Base-by-base conservation (phyloP, 2,113 vertebrate species). In the Oncorhynchus keta region DNA sequence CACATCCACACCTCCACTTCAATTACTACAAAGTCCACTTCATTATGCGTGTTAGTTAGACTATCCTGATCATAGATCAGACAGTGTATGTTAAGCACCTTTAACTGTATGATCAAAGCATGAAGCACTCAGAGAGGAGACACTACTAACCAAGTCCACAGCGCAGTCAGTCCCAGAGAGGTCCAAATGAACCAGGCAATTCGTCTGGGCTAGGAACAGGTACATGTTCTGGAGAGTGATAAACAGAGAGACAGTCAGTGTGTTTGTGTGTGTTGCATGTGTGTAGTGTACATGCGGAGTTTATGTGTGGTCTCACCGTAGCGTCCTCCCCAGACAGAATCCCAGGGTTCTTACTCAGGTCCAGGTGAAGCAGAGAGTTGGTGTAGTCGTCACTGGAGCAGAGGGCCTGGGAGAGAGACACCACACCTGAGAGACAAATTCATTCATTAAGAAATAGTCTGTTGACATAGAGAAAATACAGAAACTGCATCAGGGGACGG, bases 141-240 rank as follows among this genome's bases (percentile, higher is more conserved):
- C 39, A 45, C 26, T 84, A 92, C 96, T 92, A 81, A 97, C 96
- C 87, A 84, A 90, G 84, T 97, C 96, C 9, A 97, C 91, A 1
- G 92, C 86, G 24, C 96, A 97, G 92, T 97, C 96, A 0, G 96
- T 97, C 35, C 94, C 95, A 0, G 95, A 95, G 74, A 97, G 87
- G 83, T 97, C 95, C 90, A 97, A 85, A 79, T 96, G 95, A 28
- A 96, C 93, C 81, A 97, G 91, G 68, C 94, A 96, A 70, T 97
- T 97, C 78, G 95, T 96, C 86, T 96, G 95, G 76, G 96, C 95
- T 90, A 97, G 83, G 84, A 97, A 97, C 71, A 95, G 91, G 83
- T 96, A 97, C 75, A 97, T 92, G 82, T 95, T 95, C 96, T 97
- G 76, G 9, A 85, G 20, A 22, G 26, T 71, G 62, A 69, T 73